Percentiles rank a stretch among this genome's conserved stretches.
Conservation (phyloP, 2,797 vertebrate genomes). For the Catharus ustulatus region DNA sequence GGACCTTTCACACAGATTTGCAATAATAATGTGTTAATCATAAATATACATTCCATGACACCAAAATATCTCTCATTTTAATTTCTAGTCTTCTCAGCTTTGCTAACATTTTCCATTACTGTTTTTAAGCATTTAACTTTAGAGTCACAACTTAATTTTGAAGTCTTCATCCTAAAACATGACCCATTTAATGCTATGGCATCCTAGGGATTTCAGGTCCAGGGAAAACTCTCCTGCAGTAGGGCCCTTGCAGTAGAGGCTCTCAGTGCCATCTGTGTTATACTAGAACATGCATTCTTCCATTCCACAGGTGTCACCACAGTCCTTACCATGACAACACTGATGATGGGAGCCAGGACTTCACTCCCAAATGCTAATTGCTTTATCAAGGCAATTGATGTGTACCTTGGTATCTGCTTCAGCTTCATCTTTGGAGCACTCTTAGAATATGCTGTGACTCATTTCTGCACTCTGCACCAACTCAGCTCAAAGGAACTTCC, state of each 20-base stretch:
- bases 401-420: conserved; percentile 91
- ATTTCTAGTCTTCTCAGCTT: background rate
- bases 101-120: background rate
- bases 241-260: background rate
- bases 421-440: conserved; percentile 92
- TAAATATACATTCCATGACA: background rate
- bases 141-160: background rate
- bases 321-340: conserved; percentile 90
- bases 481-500: conserved; percentile 62
- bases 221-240: background rate
- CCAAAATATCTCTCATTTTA: background rate
- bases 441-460: conserved; percentile 89
- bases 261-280: background rate
- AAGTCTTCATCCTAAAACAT: background rate
- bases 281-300: background rate
- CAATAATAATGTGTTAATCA: background rate
- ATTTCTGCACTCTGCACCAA: conserved; percentile 87
- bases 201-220: background rate
- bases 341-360: conserved; percentile 91
- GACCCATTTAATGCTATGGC: background rate
- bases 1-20: background rate
- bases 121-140: background rate
- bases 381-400: conserved; percentile 92
- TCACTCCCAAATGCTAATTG: conserved; percentile 91
- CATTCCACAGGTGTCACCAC: conserved; percentile 84